Evolutionary conservation across 2,888 invertebrate species (phyloP).

Genomic region (Antheraea yamamai): DNA sequence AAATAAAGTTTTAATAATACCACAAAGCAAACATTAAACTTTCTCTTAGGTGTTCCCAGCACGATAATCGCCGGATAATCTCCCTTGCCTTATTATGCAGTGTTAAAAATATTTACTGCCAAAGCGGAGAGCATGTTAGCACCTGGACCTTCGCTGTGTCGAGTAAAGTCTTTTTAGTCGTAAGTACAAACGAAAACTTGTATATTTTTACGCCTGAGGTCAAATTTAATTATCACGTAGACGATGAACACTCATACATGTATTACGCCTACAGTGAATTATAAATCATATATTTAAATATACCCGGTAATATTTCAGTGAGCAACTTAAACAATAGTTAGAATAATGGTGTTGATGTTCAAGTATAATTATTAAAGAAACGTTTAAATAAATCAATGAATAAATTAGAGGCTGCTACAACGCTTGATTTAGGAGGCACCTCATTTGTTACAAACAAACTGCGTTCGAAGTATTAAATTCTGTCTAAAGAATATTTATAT

Average conservation of each 20-base stretch:
- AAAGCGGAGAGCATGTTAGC: constrained; percentile 53
- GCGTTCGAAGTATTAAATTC: constrained; percentile 46
- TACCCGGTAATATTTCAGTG: constrained; percentile 54
- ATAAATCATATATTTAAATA: constrained; percentile 61
- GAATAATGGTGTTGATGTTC: constrained; percentile 73
- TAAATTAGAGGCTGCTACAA: constrained; percentile 74
- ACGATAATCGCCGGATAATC: constrained; percentile 36
- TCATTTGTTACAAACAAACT: constrained; percentile 67
- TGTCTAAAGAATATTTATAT: constrained; percentile 33
- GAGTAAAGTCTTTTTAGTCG: constrained; percentile 63
- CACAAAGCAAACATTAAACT: constrained; percentile 28
- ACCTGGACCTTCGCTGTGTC: constrained; percentile 65
- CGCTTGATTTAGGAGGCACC: constrained; percentile 74
- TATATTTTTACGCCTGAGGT: constrained; percentile 68
- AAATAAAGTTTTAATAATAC: constrained; percentile 25
- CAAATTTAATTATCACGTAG: constrained; percentile 80
- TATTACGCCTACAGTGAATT: constrained; percentile 65
- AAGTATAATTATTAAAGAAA: constrained; percentile 73
- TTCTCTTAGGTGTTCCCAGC: constrained; percentile 32
- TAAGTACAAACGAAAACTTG: constrained; percentile 66
- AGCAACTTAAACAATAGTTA: constrained; percentile 74
- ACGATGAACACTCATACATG: constrained; percentile 55
- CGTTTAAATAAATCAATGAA: constrained; percentile 78
- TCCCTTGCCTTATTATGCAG: constrained; percentile 40
- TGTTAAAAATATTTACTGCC: constrained; percentile 64